Evolutionary conservation across 1,140 invertebrate species (phyloP), one percentile per base, ranked within the genome.

Genomic region (Nasonia longicornis): DNA sequence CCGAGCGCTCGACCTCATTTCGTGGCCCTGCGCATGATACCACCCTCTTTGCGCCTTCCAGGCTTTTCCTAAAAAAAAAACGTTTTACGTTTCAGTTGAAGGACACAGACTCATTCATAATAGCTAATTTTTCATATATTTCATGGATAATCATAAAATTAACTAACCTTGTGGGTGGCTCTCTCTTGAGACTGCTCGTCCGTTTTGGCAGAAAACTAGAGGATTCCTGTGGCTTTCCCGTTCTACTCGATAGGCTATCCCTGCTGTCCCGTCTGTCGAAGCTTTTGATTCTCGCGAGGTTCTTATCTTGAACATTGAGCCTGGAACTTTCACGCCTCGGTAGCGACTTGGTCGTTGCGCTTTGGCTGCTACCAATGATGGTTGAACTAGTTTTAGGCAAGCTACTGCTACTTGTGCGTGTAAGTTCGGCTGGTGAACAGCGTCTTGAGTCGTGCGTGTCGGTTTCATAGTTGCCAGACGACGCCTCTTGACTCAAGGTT

Each of bases 401-500:
- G 26, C 22, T 31, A 31, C 6, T 29, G 38, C 16, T 6, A 66
- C 20, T 35, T 20, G 70, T 67, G 35, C 76, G 81, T 35, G 76
- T 82, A 6, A 91, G 63, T 63, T 90, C 89, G 1, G 90, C 89
- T 3, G 89, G 89, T 0, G 90, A 91, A 69, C 88, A 90, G 2
- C 89, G 86, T 0, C 88, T 89, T 7, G 89, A 91, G 38, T 92
- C 92, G 1, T 93, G 92, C 10, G 91, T 90, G 69, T 95, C 94
- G 0, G 93, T 93, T 83, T 94, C 93, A 67, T 93, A 93, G 84
- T 95, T 95, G 0, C 94, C 93, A 0, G 94, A 95, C 0, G 94
- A 95, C 3, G 95, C 94, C 77, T 94, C 95, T 81, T 96, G 95
- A 70, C 95, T 96, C 1, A 95, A 93, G 1, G 95, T 96, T 86